phyloP scores from a whole-genome alignment of 2,888 invertebrate genomes.

The Tipula unca region DNA sequence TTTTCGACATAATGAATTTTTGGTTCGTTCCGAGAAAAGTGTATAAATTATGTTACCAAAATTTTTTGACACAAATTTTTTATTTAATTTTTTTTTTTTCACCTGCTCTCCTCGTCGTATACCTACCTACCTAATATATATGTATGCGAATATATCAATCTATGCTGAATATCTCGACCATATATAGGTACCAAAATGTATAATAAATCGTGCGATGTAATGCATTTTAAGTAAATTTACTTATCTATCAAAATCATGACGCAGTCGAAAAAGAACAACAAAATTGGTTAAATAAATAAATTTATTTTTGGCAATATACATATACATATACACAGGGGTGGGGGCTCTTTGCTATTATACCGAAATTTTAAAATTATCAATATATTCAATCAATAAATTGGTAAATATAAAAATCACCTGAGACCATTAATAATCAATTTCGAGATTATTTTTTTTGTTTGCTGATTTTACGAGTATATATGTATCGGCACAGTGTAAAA shows the following conservation, averaged over 20 bases:
- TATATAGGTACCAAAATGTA: not conserved
- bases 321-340: not conserved
- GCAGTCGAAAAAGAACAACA: not conserved
- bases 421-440: conserved; percentile 14
- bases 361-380: not conserved
- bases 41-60: not conserved
- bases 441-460: not conserved
- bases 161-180: not conserved
- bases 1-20: not conserved
- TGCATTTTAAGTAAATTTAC: conserved; percentile 14
- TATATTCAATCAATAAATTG: not conserved
- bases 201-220: not conserved
- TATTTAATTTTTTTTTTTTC: not conserved
- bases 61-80: not conserved
- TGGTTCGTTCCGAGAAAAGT: not conserved
- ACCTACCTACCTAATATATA: not conserved
- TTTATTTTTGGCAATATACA: not conserved
- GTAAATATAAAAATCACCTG: conserved; percentile 8
- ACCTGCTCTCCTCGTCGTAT: not conserved
- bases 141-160: not conserved
- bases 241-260: conserved; percentile 14
- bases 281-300: not conserved
- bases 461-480: not conserved
- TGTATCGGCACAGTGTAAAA: not conserved
- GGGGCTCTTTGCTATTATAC: not conserved